phyloP scores from a whole-genome alignment of 1,140 invertebrate genomes.

The Drosophila tani region DNA sequence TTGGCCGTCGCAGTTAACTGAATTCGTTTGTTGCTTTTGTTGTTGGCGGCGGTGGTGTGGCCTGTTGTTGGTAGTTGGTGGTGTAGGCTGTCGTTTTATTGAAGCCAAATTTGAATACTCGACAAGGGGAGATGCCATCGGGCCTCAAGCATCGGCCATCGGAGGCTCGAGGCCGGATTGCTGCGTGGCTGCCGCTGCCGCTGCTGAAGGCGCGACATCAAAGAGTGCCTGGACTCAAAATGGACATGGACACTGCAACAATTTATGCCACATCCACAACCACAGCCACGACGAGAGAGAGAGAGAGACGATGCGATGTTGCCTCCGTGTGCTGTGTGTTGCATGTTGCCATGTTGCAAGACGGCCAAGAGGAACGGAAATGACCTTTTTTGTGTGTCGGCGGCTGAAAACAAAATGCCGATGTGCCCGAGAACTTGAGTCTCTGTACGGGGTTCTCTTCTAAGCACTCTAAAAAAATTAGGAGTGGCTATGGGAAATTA shows the following conservation, averaged over 20 bases:
- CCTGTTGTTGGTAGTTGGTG: conserved; percentile 43
- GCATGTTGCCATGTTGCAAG: conserved; percentile 57
- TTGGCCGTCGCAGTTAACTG: conserved; percentile 69
- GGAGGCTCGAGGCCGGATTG: conserved; percentile 11
- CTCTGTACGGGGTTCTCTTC: conserved; percentile 27
- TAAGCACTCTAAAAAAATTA: conserved; percentile 21
- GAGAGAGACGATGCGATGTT: conserved; percentile 27
- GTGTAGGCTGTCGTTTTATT: conserved; percentile 82
- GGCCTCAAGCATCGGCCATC: conserved; percentile 2
- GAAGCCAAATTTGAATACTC: conserved; percentile 83
- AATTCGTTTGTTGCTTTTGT: conserved; percentile 30
- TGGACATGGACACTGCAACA: conserved; percentile 80
- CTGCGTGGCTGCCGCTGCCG: conserved; percentile 37
- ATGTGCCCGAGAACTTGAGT: conserved; percentile 42
- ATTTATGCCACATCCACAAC: conserved; percentile 70
- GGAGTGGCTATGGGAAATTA: neutral
- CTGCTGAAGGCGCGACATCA: conserved; percentile 74
- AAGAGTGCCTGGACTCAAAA: conserved; percentile 83
- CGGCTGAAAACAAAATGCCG: conserved; percentile 75
- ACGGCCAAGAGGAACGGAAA: conserved; percentile 63
- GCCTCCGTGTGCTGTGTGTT: conserved; percentile 25
- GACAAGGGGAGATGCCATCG: conserved; percentile 62
- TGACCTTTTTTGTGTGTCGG: conserved; percentile 72
- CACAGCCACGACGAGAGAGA: neutral
- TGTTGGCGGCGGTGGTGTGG: conserved; percentile 8